Evolutionary conservation across 2,888 invertebrate species (phyloP).

Genomic region (Dichetophora obliterata): DNA sequence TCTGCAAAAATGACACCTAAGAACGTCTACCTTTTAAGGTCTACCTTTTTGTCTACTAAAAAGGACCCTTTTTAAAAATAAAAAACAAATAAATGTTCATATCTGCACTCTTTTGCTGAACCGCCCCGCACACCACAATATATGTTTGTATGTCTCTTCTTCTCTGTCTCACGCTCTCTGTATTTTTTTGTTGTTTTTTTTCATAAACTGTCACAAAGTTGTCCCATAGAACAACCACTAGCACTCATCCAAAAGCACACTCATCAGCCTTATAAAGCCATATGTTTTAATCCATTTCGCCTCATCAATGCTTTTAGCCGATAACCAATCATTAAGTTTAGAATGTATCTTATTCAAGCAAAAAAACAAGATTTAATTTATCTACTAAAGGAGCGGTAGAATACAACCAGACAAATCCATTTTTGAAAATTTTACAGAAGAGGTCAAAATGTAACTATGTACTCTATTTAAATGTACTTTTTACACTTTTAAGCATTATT

Average conservation of each 20-base stretch:
- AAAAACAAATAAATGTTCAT: not conserved
- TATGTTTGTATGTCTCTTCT: not conserved
- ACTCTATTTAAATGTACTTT: no score
- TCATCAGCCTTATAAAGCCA: not conserved
- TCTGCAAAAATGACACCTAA: not conserved
- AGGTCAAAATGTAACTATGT: no score
- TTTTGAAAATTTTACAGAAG: no score
- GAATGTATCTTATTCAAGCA: not conserved
- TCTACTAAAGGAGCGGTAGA: no score
- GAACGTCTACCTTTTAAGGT: not conserved
- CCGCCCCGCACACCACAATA: conserved; percentile 23
- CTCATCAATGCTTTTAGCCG: conserved; percentile 16
- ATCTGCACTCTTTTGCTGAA: conserved; percentile 31
- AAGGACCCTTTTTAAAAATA: conserved; percentile 2
- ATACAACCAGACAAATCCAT: no score
- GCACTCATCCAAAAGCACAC: not conserved
- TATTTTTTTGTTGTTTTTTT: not conserved
- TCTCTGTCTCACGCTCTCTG: not conserved
- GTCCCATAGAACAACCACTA: not conserved
- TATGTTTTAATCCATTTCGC: not conserved
- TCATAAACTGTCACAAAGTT: not conserved
- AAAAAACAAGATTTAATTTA: not conserved
- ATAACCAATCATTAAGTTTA: not conserved
- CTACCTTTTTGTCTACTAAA: conserved; percentile 18
- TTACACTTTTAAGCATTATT: no score